Evolutionary conservation across 2,888 invertebrate species (phyloP), one percentile per base, ranked within the genome.

Genomic region (Pedicia rivosa): DNA sequence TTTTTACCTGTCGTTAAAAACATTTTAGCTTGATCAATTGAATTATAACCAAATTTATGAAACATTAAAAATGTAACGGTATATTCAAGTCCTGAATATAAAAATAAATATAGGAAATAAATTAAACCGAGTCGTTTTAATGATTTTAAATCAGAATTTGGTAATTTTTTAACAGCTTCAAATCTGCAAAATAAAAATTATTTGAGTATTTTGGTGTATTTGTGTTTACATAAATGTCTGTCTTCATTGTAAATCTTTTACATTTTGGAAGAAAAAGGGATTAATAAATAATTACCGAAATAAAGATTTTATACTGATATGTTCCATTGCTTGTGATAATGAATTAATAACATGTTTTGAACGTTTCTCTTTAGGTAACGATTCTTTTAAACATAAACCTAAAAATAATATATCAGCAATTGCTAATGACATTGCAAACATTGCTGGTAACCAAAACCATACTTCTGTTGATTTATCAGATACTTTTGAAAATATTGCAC

Each of bases 21-120:
- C 88, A 98, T 92, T 70, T 83, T 87, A 5, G 97, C 97, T 63
- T 98, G 97, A 59, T 94, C 84, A 81, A 92, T 86, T 31, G 92
- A 87, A 38, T 78, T 79, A 57, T 86, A 95, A 36, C 78, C 70
- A 57, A 95, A 94, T 26, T 81, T 72, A 50, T 88, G 79, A 64
- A 94, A 94, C 37, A 92, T 92, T 33, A 97, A 68, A 65, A 98
- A 98, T 37, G 95, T 92, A 24, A 98, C 66, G 0, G 97, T 97
- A 56, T 95, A 98, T 63, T 98, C 97, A 39, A 98, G 66, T 3
- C 95, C 97, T 37, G 95, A 94, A 60, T 92, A 95, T 41, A 92
- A 67, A 55, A 95, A 90, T 43, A 95, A 66, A 63, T 92, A 97
- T 8, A 90, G 61, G 58, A 97, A 97, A 58, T 87, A 87, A 30